Evolutionary conservation across 2,888 invertebrate species (phyloP).

Genomic region (Agriopis leucophaearia): DNA sequence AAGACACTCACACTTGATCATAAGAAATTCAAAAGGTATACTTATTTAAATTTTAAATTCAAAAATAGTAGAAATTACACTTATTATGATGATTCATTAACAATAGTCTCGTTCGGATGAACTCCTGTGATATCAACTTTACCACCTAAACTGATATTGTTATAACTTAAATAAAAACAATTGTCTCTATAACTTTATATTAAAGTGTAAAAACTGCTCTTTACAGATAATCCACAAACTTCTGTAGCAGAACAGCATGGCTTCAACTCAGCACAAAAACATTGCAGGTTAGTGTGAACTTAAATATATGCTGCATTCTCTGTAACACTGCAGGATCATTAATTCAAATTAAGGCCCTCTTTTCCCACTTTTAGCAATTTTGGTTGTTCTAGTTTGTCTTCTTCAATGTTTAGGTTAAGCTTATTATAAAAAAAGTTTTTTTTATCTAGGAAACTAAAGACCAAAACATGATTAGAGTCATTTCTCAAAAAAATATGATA

Average conservation of each 20-base stretch:
- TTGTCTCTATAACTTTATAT: not conserved
- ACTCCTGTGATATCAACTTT: conserved; percentile 36
- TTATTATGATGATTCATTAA: conserved; percentile 19
- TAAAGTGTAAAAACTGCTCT: not conserved
- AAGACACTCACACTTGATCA: too few species aligned
- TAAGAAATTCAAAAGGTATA: too few species aligned
- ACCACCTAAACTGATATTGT: conserved; percentile 28
- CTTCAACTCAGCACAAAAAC: not conserved
- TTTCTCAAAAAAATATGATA: too few species aligned
- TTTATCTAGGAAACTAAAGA: too few species aligned
- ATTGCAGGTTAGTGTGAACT: not conserved
- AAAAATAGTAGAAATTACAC: not conserved
- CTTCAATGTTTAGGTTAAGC: too few species aligned
- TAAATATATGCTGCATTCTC: not conserved
- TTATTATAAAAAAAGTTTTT: too few species aligned
- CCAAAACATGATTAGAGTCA: too few species aligned
- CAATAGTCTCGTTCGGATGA: conserved; percentile 40
- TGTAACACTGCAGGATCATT: too few species aligned
- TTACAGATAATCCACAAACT: not conserved
- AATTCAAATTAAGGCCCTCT: too few species aligned
- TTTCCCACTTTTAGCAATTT: too few species aligned
- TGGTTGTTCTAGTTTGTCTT: too few species aligned
- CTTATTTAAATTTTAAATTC: too few species aligned
- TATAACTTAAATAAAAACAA: not conserved
- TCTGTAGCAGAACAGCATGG: not conserved